Percentiles rank a stretch among this genome's conserved stretches.
Conservation (phyloP, 2,888 invertebrate genomes). For the Neocrepidodera transversa region DNA sequence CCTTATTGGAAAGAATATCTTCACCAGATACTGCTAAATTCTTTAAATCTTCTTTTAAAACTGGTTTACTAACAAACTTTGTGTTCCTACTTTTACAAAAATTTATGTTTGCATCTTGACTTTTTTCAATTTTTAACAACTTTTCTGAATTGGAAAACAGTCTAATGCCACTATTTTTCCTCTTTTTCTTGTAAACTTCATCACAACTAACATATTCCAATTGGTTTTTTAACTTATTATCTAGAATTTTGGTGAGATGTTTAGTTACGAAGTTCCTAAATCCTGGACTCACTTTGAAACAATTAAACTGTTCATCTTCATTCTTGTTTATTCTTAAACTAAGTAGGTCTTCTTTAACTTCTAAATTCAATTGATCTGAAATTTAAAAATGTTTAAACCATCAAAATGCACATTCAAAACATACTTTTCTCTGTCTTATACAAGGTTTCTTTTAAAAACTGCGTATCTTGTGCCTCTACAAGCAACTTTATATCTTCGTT, state of each 20-base stretch:
- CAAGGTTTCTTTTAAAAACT: constrained; percentile 60
- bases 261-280: constrained; percentile 64
- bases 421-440: constrained; percentile 44
- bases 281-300: constrained; percentile 63
- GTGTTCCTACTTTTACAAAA: constrained; percentile 3
- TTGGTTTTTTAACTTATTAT: constrained; percentile 54
- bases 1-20: constrained; percentile 62
- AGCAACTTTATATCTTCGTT: constrained; percentile 53
- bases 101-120: not conserved
- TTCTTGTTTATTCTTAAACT: constrained; percentile 49
- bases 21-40: constrained; percentile 60
- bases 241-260: constrained; percentile 63
- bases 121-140: constrained; percentile 45
- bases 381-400: constrained; percentile 18
- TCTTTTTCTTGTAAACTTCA: constrained; percentile 25
- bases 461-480: constrained; percentile 62
- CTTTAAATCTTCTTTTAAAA: constrained; percentile 49
- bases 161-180: constrained; percentile 35
- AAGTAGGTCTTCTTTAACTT: constrained; percentile 26
- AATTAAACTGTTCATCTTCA: constrained; percentile 64
- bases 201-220: constrained; percentile 20
- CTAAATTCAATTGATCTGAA: constrained; percentile 20
- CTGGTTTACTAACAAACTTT: constrained; percentile 22
- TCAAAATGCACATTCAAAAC: constrained; percentile 8
- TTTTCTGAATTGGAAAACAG: constrained; percentile 43